Evolutionary conservation across 2,888 invertebrate species (phyloP).

Genomic region (Andricus curvator): DNA sequence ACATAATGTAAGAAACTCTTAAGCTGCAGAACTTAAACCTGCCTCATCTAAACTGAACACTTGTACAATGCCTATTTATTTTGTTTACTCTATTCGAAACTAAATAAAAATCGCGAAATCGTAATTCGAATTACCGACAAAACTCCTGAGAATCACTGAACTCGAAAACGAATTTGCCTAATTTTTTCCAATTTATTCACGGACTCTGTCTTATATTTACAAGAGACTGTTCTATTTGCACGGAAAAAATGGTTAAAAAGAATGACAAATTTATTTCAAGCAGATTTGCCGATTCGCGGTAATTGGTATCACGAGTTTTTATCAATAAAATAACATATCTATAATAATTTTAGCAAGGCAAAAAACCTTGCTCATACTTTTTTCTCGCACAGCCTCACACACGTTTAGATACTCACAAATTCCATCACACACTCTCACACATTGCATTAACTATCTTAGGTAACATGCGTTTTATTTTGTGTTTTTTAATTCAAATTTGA

Average conservation of each 20-base stretch:
- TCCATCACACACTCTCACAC: neutral
- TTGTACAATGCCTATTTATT: neutral
- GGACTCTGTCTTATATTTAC: neutral
- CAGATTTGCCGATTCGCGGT: neutral
- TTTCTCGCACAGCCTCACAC: constrained; percentile 24
- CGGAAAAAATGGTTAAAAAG: neutral
- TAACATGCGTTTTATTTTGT: constrained; percentile 16
- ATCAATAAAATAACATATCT: constrained; percentile 2
- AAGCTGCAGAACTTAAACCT: neutral
- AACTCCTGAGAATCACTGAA: neutral
- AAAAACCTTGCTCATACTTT: constrained; percentile 20
- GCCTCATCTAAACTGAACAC: constrained; percentile 14
- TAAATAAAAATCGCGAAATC: constrained; percentile 15
- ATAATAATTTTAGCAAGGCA: constrained; percentile 12
- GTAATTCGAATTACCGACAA: constrained; percentile 6
- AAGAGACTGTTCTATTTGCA: neutral
- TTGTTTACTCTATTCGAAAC: constrained; percentile 24
- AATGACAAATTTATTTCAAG: neutral
- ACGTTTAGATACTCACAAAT: neutral
- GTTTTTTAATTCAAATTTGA: constrained; percentile 1
- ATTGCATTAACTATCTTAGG: constrained; percentile 33
- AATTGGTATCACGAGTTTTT: neutral
- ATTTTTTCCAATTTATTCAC: neutral
- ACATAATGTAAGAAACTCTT: constrained; percentile 26
- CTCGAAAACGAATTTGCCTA: neutral